Conservation (phyloP, 1,140 invertebrate genomes). For the Temnothorax nylanderi region DNA sequence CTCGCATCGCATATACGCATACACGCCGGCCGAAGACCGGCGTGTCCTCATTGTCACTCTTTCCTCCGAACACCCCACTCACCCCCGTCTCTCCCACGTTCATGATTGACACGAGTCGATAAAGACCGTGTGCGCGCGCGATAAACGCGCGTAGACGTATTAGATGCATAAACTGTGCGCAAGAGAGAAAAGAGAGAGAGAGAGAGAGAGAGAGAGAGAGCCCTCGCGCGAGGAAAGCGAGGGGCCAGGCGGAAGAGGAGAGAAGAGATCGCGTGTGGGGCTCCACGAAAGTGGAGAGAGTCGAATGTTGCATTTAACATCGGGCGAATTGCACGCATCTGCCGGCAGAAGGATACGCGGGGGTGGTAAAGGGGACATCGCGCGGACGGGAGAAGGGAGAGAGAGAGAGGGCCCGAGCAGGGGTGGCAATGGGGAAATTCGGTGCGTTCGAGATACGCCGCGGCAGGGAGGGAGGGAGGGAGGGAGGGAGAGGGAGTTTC, state of each 20-base stretch:
- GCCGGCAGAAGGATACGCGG: conserved; percentile 64
- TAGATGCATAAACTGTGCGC: conserved; percentile 65
- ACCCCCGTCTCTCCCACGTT: conserved; percentile 2
- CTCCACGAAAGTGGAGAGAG: conserved; percentile 68
- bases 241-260: background rate
- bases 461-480: background rate
- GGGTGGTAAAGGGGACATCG: conserved; percentile 33
- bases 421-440: conserved; percentile 66
- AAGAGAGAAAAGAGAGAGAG: conserved; percentile 2
- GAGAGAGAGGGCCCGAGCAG: conserved; percentile 4
- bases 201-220: background rate
- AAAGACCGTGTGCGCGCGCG: conserved; percentile 79
- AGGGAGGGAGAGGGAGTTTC: conserved; percentile 53
- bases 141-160: conserved; percentile 75
- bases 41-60: conserved; percentile 61
- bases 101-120: conserved; percentile 84
- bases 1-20: conserved; percentile 7
- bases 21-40: conserved; percentile 30
- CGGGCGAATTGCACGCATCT: conserved; percentile 78
- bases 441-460: conserved; percentile 67
- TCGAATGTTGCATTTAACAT: conserved; percentile 83
- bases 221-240: background rate
- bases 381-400: background rate
- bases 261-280: conserved; percentile 15
- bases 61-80: background rate